Percentiles rank a stretch among this genome's conserved stretches.
phyloP scores from a whole-genome alignment of 2,888 invertebrate species.

The Ophonus ardosiacus region DNA sequence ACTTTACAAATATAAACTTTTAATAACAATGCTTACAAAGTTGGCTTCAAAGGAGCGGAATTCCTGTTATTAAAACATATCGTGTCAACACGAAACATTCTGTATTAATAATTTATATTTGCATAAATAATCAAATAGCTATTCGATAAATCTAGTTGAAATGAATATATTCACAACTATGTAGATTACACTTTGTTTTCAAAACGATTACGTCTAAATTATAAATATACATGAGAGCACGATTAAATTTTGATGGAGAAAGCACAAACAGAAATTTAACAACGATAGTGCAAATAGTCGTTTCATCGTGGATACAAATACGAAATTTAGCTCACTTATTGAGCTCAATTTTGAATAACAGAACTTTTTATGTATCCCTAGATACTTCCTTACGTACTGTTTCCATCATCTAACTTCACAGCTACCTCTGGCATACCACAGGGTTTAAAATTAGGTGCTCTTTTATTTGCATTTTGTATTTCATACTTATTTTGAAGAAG shows the following conservation, averaged over 20 bases:
- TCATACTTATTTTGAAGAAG: no score
- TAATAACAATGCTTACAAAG: not conserved
- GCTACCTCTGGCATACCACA: no score
- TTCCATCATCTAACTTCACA: no score
- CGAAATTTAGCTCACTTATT: no score
- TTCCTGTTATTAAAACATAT: conserved; percentile 16
- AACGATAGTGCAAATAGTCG: no score
- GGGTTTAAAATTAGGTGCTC: no score
- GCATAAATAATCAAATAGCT: conserved; percentile 20
- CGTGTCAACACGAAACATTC: conserved; percentile 9
- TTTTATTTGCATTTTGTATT: no score
- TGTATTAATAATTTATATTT: conserved; percentile 23
- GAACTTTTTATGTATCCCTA: no score
- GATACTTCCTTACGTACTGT: no score
- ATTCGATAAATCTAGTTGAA: not conserved
- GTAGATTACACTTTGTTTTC: not conserved
- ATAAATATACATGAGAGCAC: not conserved
- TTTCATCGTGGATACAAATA: no score
- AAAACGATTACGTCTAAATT: not conserved
- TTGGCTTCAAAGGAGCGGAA: not conserved
- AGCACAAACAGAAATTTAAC: no score
- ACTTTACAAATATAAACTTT: not conserved
- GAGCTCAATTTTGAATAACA: no score
- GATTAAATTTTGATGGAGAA: not conserved
- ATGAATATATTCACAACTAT: not conserved